These are phyloP conservation scores for Kryptopterus vitreolus DNA, from an alignment of 2,797 vertebrate species.

Conservation along the genomic window DNA sequence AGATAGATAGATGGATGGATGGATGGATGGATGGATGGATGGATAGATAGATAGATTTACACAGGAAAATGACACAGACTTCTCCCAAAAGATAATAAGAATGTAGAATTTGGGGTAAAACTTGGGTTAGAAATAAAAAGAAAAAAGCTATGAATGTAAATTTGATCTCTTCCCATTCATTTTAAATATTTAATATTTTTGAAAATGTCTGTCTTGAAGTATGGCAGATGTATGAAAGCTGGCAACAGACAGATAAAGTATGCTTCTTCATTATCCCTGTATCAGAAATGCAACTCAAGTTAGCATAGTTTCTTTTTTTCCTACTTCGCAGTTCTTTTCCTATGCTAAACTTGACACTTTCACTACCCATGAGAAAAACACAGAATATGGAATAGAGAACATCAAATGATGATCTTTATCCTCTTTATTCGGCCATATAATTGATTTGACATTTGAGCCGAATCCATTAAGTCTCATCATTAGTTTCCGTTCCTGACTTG, in stretches of 20 bases:
- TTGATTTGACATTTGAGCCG: conserved; percentile 41
- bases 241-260: background rate
- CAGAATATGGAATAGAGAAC: background rate
- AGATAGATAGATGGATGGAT: too few relatives aligned
- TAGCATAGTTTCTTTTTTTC: background rate
- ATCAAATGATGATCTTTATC: background rate
- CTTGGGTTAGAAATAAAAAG: background rate
- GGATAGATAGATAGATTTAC: too few relatives aligned
- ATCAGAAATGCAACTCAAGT: background rate
- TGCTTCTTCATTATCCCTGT: background rate
- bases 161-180: background rate
- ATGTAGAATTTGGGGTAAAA: background rate
- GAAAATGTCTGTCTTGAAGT: background rate
- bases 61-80: too few relatives aligned
- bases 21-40: too few relatives aligned
- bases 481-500: conserved; percentile 23
- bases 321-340: background rate
- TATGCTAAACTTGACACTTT: background rate
- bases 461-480: conserved; percentile 3
- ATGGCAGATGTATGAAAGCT: background rate
- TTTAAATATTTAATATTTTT: background rate
- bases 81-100: too few relatives aligned
- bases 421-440: conserved; percentile 13
- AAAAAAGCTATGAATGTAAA: background rate
- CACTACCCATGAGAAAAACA: background rate